Evolutionary conservation across 2,888 invertebrate species (phyloP).

Genomic region (Myopa tessellatipennis): DNA sequence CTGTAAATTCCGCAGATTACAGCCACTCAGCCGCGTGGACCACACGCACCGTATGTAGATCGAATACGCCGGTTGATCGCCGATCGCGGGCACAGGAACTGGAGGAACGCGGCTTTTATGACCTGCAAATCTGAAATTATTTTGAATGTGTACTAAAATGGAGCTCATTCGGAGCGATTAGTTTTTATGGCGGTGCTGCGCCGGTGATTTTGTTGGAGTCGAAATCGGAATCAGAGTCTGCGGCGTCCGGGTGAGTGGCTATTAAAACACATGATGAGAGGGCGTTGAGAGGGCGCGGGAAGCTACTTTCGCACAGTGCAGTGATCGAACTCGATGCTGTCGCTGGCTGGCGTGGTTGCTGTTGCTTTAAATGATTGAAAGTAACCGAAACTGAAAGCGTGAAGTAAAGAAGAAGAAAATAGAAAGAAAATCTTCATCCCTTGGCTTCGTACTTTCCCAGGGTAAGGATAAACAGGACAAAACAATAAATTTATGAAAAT

Average conservation of each 20-base stretch:
- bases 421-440: too few species aligned
- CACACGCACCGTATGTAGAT: constrained; percentile 19
- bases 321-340: neutral
- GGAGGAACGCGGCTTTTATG: constrained; percentile 26
- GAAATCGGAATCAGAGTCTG: neutral
- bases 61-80: neutral
- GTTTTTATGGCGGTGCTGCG: constrained; percentile 23
- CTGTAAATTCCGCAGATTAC: constrained; percentile 30
- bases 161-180: constrained; percentile 24
- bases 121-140: constrained; percentile 38
- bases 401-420: too few species aligned
- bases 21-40: constrained; percentile 14
- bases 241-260: neutral
- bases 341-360: neutral
- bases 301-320: neutral
- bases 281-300: neutral
- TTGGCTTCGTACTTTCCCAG: too few species aligned
- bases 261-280: neutral
- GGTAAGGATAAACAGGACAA: too few species aligned
- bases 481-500: too few species aligned
- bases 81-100: constrained; percentile 19
- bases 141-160: constrained; percentile 33
- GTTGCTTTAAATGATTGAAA: neutral
- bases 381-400: neutral
- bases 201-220: neutral